Base-by-base conservation (phyloP, 2,797 vertebrate genomes). In the Alcedo atthis region DNA sequence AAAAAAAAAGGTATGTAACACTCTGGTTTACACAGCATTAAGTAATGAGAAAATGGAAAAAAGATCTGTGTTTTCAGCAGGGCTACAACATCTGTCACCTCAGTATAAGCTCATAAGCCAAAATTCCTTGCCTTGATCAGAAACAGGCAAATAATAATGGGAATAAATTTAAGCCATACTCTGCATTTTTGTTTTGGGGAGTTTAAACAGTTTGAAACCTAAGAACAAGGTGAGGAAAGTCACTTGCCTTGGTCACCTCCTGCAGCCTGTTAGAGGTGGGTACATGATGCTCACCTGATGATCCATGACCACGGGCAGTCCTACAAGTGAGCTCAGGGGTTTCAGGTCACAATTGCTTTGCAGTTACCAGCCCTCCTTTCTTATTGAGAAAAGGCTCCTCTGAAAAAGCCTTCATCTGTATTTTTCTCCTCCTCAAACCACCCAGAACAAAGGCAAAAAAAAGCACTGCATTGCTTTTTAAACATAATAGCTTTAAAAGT, bases 1-100 rank as follows among this genome's bases (percentile, higher is more conserved):
- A 88, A 66, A 85, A 88, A 88, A 67, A 40, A 85, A 88, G 85
- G 85, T 67, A 92, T 86, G n/a, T 24, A 86, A 33, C 40, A 25
- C 19, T 67, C 55, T 37, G 40, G 24, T 74, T 94, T 74, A 87
- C 59, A 75, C 8, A 68, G 55, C 33, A 89, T 42, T 82, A 40
- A 75, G 68, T 5, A 80, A 13, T 18, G 9, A 32, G 42, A 32
- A 88, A 92, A 73, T 8, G 3, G 63, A 74, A 89, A 78, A 89
- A 89, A 53, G 7, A 87, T 46, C 53, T 68, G 33, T 77, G 21
- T 86, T 88, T 93, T 76, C 81, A 26, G 19, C 81, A 90, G 46
- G 22, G 32, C 51, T 94, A 85, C 33, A 82, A 61, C 24, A 81
- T 0, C 58, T 66, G 76, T 91, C 70, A 67, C 66, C 63, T 85